A percentile compares a stretch with the other conserved stretches of the same genome.
Evolutionary conservation across 2,113 vertebrate species (phyloP).

Genomic region (Formicarius rufipectus): DNA sequence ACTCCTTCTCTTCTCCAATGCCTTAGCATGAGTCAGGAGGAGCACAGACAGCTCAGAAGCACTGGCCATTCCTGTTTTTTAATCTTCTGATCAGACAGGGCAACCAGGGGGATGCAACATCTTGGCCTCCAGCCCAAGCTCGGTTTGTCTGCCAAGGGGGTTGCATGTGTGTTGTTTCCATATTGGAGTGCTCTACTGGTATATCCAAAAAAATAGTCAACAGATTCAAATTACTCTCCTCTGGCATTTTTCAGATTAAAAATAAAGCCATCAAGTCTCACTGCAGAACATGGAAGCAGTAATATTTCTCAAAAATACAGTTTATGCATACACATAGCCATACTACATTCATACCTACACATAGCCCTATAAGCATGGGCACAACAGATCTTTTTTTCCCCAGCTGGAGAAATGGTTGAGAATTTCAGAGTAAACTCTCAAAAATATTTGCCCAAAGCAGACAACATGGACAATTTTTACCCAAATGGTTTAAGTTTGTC

Average conservation of each 20-base stretch:
- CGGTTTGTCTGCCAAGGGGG: not conserved
- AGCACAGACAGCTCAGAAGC: not conserved
- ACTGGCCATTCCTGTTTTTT: not conserved
- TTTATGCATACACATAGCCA: too few relatives aligned
- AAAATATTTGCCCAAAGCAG: constrained; percentile 13
- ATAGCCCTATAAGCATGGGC: not conserved
- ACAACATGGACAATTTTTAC: constrained; percentile 12
- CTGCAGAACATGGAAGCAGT: not conserved
- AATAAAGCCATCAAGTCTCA: not conserved
- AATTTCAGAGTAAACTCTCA: not conserved
- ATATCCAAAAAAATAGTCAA: not conserved
- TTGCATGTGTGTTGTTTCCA: not conserved
- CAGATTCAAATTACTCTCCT: not conserved
- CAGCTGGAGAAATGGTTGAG: not conserved
- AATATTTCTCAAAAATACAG: not conserved
- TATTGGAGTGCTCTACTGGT: not conserved
- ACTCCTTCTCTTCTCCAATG: not conserved
- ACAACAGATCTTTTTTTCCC: not conserved
- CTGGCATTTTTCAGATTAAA: not conserved
- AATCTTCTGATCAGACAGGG: not conserved
- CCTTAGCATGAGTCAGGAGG: not conserved
- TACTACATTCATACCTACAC: too few relatives aligned
- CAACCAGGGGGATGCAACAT: not conserved
- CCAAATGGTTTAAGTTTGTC: constrained; percentile 14
- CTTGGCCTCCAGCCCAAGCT: not conserved